A percentile compares a stretch with the other conserved stretches of the same genome.
Conservation (phyloP, 2,888 invertebrate genomes). For the Monopis laevigella region DNA sequence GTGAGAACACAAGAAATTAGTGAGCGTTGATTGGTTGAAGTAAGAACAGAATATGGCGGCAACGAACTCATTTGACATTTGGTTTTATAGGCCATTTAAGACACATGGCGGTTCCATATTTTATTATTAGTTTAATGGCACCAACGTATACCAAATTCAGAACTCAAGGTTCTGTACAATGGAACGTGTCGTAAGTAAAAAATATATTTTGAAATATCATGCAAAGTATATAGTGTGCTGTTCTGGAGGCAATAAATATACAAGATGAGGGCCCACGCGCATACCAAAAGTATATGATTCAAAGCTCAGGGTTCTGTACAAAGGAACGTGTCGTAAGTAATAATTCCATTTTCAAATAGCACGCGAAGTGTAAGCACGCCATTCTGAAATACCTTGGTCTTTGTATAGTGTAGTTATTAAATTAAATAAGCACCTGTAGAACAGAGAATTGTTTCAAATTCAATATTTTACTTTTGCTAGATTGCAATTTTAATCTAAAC, state of each 20-base stretch:
- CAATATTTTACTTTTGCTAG: neutral
- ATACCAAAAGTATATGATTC: conserved; percentile 72
- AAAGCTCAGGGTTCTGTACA: conserved; percentile 70
- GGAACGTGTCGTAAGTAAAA: conserved; percentile 56
- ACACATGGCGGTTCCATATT: too few relatives aligned
- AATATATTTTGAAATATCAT: neutral
- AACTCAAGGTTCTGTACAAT: conserved; percentile 70
- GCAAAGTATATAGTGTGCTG: neutral
- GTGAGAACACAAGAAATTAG: too few relatives aligned
- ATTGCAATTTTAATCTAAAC: too few relatives aligned
- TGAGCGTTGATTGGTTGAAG: too few relatives aligned
- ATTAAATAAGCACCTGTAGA: conserved; percentile 8
- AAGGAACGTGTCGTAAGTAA: conserved; percentile 59
- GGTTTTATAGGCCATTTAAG: too few relatives aligned
- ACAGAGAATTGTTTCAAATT: neutral
- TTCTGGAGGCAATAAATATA: neutral
- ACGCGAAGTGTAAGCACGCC: conserved; percentile 4
- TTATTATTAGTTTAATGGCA: too few relatives aligned
- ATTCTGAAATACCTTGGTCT: conserved; percentile 2
- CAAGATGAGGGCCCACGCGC: too few relatives aligned
- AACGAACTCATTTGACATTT: too few relatives aligned
- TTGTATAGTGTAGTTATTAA: conserved; percentile 7
- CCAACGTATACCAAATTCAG: conserved; percentile 72
- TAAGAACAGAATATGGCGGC: too few relatives aligned
- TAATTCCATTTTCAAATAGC: conserved; percentile 4